A percentile compares a stretch with the other conserved stretches of the same genome.
Conservation (phyloP, 2,888 invertebrate genomes). For the Gastrophysa polygoni region DNA sequence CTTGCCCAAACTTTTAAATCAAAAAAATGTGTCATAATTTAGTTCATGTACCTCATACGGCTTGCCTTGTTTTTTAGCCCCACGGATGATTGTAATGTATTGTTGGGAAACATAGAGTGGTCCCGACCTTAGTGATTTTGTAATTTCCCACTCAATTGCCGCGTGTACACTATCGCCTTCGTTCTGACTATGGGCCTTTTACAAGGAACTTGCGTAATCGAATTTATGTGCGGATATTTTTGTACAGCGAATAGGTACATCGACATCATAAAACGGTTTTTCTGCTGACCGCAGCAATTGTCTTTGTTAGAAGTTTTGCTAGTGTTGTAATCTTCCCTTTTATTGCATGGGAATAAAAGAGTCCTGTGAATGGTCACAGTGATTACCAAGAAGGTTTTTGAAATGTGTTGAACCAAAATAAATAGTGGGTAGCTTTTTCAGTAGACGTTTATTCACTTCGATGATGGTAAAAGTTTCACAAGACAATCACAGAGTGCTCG, state of each 20-base stretch:
- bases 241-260: not conserved
- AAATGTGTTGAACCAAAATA: too few species aligned
- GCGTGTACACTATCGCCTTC: constrained; percentile 2
- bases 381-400: too few species aligned
- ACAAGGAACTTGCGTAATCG: constrained; percentile 3
- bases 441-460: too few species aligned
- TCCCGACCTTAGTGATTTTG: not conserved
- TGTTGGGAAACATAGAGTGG: not conserved
- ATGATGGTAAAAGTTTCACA: too few species aligned
- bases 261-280: not conserved
- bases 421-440: too few species aligned
- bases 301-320: too few species aligned
- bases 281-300: not conserved
- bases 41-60: not conserved
- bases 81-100: not conserved
- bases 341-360: too few species aligned
- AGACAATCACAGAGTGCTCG: too few species aligned
- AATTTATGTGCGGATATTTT: not conserved
- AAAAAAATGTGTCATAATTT: not conserved
- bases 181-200: constrained; percentile 1
- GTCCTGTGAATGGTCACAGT: too few species aligned
- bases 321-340: too few species aligned
- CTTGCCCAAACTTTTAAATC: not conserved
- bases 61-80: not conserved
- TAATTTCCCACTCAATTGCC: not conserved